Evolutionary conservation across 2,113 vertebrate species (phyloP), one percentile per base, ranked within the genome.

Genomic region (Sylvia atricapilla): DNA sequence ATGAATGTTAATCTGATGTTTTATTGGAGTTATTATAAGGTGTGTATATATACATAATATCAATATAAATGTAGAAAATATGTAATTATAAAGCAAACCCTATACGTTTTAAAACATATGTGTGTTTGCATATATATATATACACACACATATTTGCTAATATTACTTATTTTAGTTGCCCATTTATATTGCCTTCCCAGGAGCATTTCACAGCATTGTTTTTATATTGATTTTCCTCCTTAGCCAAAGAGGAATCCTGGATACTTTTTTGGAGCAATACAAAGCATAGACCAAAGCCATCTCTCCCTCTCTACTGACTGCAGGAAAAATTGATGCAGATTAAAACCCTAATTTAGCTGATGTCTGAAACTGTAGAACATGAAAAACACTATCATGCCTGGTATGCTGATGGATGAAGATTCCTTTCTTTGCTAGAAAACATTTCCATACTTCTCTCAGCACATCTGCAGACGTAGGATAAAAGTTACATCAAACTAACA

Each of bases 111-210:
- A 43, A 53, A 33, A 27, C 13, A 28, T 19, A 3, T 23, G 3
- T 37, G 4, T 37, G 3, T 28, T 1, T 9, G 7, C 3, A 16
- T 7, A 31, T 5, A 27, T 18, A 58, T 23, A 35, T 6, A n/a
- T 7, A 28, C 11, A 5, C 13, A 12, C 35, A 7, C 3, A 16
- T 7, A 44, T 75, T 87, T 78, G 19, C 7, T 60, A 17, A 60
- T 60, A 25, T 2, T 68, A 15, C 24, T 66, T 73, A 31, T 37
- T 64, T 68, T 69, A 60, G 6, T 53, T 77, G 8, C 8, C 5
- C 37, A 16, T 20, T 92, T 81, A 72, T 63, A 14, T 30, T 80
- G 20, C 4, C 43, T 74, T 50, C 10, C 24, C 35, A 70, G 15
- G 13, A 49, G 19, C 11, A 69, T n/a, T 91, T 78, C 13, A 50